These are phyloP conservation scores for Callaeas wilsoni DNA, from an alignment of 2,113 vertebrate species.

Conservation along the genomic window DNA sequence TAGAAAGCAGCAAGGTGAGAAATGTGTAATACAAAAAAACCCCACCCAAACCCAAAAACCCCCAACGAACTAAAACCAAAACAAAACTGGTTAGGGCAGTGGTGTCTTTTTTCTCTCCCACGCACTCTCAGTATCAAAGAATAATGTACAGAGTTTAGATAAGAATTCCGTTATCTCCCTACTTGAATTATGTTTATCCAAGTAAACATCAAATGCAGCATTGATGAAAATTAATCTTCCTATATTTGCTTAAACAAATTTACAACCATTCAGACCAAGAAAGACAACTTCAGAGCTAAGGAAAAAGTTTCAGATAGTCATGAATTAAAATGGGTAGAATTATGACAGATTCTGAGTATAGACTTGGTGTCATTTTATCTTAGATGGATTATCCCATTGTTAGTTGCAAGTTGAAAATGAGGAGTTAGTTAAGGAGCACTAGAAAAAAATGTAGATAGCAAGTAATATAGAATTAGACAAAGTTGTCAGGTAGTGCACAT, in stretches of 20 bases:
- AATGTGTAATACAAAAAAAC: background rate
- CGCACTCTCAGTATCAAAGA: background rate
- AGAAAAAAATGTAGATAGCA: background rate
- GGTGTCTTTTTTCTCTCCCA: background rate
- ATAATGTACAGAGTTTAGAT: background rate
- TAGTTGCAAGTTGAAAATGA: background rate
- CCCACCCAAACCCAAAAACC: accelerated
- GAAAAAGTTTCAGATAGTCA: background rate
- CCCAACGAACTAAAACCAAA: background rate
- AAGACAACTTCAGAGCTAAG: background rate
- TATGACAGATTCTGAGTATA: background rate
- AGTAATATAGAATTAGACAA: background rate
- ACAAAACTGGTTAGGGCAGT: background rate
- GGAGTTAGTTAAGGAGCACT: background rate
- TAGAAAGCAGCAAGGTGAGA: background rate
- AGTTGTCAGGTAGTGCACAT: background rate
- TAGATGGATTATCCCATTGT: background rate
- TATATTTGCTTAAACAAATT: background rate
- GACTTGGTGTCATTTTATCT: background rate
- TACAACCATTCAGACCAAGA: background rate
- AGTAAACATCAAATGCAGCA: background rate
- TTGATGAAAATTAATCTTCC: background rate
- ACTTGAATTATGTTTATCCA: background rate
- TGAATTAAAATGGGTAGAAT: background rate
- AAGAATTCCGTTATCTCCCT: background rate